Base-by-base conservation (phyloP, 2,888 invertebrate species). In the Idaea straminata region DNA sequence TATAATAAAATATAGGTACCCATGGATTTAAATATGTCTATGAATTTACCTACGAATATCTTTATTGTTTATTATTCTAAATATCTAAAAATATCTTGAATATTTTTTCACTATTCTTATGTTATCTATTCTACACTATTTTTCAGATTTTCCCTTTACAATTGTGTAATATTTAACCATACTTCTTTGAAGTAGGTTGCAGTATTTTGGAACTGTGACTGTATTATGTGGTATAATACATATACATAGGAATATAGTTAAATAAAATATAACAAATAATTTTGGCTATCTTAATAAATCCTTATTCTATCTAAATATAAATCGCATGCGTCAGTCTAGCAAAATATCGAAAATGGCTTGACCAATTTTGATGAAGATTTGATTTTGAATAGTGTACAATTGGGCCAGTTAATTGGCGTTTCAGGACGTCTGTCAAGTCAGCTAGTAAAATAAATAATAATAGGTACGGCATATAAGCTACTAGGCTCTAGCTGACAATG, bases 161-260 rank as follows among this genome's bases (percentile, higher is more conserved):
- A 47, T 47, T 47, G 10, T 47, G 47, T 47, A 47, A 47, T 7
- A 36, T 7, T 47, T 7, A 47, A 47, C 47, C 47, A 47, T 13
- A 47, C 47, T 47, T 47, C 47, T 47, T 47, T 47, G 47, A 47
- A 47, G 47, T 47, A 47, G 47, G 47, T 47, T 47, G 47, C 47
- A 47, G 47, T 47, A 47, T 47, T 47, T 47, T 13, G 47, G 47
- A 47, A 47, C 47, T 47, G 47, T 47, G 47, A 47, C 47, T 47
- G 47, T 47, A 47, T 25, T 47, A 47, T 47, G 47, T 47, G 7
- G 13, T 47, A 13, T 38, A 47, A 47, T 47, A 47, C 38, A 38
- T 38, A 47, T 47, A 47, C 47, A 47, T 47, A 25, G 25, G 25
- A 25, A 25, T 25, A 25, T 25, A 47, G 47, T 47, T 47, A 13